These are phyloP conservation scores for Plebejus argus DNA, from an alignment of 2,888 invertebrate genomes.

Conservation along the genomic window DNA sequence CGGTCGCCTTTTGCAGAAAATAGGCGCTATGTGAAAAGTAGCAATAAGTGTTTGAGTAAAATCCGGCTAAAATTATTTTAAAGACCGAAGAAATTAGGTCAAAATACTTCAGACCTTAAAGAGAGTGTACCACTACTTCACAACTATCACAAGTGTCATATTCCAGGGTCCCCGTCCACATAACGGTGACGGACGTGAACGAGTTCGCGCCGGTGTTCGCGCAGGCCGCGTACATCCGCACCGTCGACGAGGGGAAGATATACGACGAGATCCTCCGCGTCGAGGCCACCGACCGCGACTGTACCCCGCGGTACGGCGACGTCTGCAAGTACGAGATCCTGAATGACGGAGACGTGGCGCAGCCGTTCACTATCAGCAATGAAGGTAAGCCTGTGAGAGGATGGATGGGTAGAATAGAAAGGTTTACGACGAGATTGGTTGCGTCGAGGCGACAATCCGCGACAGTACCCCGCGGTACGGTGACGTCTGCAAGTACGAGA, in stretches of 20 bases:
- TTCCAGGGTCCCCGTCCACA: conserved; percentile 93
- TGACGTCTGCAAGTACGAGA: conserved; percentile 98
- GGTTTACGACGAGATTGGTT: conserved; percentile 94
- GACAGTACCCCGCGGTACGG: conserved; percentile 98
- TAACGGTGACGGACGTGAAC: conserved; percentile 97
- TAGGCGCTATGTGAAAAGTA: no score
- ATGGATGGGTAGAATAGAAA: neutral
- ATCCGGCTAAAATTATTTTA: neutral
- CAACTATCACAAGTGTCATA: neutral
- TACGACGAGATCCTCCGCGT: conserved; percentile 95
- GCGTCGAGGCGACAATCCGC: conserved; percentile 94
- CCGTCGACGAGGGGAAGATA: conserved; percentile 93
- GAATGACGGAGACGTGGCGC: conserved; percentile 82
- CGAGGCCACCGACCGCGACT: conserved; percentile 95
- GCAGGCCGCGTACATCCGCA: conserved; percentile 93
- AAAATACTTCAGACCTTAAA: no score
- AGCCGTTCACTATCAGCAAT: conserved; percentile 94
- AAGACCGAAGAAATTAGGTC: neutral
- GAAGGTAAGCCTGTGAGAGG: conserved; percentile 82
- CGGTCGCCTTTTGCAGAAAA: no score
- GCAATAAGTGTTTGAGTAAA: no score
- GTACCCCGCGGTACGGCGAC: conserved; percentile 96
- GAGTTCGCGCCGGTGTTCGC: conserved; percentile 96
- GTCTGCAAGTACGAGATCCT: conserved; percentile 98
- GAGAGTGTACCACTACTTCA: accelerated